Percentiles rank a stretch among this genome's conserved stretches.
Conservation (phyloP, 2,888 invertebrate species). For the Dasysyrphus albostriatus region DNA sequence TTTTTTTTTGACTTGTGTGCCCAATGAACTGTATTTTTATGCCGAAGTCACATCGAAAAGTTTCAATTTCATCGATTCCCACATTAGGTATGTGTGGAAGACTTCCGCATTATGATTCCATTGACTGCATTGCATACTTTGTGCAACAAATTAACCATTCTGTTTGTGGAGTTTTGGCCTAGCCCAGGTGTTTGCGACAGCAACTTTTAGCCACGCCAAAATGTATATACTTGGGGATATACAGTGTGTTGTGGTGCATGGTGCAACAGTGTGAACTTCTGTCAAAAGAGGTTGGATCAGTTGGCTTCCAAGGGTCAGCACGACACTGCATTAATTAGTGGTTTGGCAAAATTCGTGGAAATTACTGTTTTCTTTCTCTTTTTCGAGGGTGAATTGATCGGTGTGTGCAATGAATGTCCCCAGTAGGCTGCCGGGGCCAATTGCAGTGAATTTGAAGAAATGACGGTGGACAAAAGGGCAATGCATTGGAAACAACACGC, state of each 20-base stretch:
- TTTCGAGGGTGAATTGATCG: slow-evolving; percentile 32
- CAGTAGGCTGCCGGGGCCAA: slow-evolving; percentile 37
- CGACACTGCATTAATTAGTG: slow-evolving; percentile 75
- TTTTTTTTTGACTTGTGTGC: not conserved
- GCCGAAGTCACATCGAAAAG: slow-evolving; percentile 49
- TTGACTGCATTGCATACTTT: slow-evolving; percentile 14
- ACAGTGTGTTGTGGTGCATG: slow-evolving; percentile 44
- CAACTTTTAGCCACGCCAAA: slow-evolving; percentile 46
- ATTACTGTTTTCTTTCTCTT: slow-evolving; percentile 49
- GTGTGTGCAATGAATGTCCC: slow-evolving; percentile 9
- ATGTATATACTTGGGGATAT: not conserved
- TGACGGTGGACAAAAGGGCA: slow-evolving; percentile 67
- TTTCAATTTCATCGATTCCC: slow-evolving; percentile 57
- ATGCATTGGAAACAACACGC: slow-evolving; percentile 69
- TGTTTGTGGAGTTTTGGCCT: slow-evolving; percentile 39
- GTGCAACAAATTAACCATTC: slow-evolving; percentile 61
- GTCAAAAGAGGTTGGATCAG: slow-evolving; percentile 74
- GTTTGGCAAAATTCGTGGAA: slow-evolving; percentile 66
- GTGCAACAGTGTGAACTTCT: slow-evolving; percentile 74
- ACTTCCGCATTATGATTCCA: slow-evolving; percentile 62
- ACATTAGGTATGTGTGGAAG: slow-evolving; percentile 29
- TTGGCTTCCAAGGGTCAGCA: slow-evolving; percentile 72
- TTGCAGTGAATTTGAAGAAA: slow-evolving; percentile 71
- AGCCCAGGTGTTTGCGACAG: slow-evolving; percentile 72
- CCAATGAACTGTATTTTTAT: slow-evolving; percentile 43